Conservation (phyloP, 2,113 vertebrate species). For the Hippopotamus amphibius region DNA sequence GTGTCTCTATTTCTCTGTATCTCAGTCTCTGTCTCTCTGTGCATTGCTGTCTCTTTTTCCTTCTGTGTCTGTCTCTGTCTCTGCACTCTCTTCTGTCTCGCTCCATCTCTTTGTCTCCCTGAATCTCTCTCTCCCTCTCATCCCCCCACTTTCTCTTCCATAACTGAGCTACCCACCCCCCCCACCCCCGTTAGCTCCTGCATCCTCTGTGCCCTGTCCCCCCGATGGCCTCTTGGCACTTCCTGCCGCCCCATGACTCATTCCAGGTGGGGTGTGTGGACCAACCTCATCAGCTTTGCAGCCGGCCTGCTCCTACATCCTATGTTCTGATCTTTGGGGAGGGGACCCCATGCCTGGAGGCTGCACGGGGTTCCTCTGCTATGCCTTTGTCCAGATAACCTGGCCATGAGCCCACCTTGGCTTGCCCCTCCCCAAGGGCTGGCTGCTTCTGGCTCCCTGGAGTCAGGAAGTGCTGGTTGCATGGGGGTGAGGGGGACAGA, state of each 20-base stretch:
- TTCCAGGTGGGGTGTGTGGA: background rate
- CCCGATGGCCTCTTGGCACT: background rate
- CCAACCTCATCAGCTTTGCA: background rate
- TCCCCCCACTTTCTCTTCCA: background rate
- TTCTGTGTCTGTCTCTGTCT: background rate
- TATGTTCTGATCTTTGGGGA: background rate
- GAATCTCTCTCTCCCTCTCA: background rate
- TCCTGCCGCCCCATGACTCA: background rate
- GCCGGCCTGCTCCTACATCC: background rate
- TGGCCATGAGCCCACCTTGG: background rate
- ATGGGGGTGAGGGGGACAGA: fast-evolving
- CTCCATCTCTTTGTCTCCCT: background rate
- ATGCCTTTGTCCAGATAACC: background rate
- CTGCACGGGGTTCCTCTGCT: no score
- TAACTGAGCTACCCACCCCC: background rate
- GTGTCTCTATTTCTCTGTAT: background rate
- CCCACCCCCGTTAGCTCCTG: background rate
- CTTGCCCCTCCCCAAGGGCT: background rate
- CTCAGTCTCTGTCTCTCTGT: background rate
- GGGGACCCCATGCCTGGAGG: background rate
- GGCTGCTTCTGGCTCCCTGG: background rate
- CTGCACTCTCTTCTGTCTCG: background rate
- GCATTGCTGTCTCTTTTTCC: background rate
- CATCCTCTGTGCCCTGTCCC: no score
- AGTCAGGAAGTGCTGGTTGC: background rate